Evolutionary conservation across 2,113 vertebrate genomes (phyloP), one percentile per base, ranked within the genome.

Genomic region (Okapia johnstoni): DNA sequence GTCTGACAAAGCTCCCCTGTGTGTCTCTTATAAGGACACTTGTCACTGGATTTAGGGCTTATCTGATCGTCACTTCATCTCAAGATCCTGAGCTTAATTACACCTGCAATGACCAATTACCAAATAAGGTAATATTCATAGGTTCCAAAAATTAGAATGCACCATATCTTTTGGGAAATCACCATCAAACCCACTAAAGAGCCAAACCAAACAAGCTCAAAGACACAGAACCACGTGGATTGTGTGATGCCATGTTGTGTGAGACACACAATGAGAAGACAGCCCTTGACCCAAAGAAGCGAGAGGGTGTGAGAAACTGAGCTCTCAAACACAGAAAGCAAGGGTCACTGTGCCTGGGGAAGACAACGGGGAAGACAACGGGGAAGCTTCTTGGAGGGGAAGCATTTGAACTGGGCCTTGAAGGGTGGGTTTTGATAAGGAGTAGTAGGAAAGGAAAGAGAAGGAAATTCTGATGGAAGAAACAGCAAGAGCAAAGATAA

Each of bases 191-290:
- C 55, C 60, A 36, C 43, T 58, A 58, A 9, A 61, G 70, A 96
- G 33, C 1, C 43, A 46, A 88, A 21, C 28, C 25, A 91, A 58
- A 94, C 54, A 63, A 89, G 93, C 16, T 52, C 48, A 58, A 57
- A 85, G 48, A 36, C 33, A 36, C 25, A 28, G 7, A 63, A 61
- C 2, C 30, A 17, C 25, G 1, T 26, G 61, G 6, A 40, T 13
- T 6, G 0, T 30, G 33, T 61, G 19, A n/a, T 11, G 4, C 11
- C 46, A 0, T 55, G 1, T 2, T 46, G 19, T 16, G 10, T 21
- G 21, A 36, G 19, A 85, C 36, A 15, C 21, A 16, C 40, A 48
- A 28, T 15, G 10, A n/a, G 7, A 85, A 7, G 40, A 15, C 9
- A 50, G 25, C 21, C 61, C 57, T 8, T 52, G 11, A 73, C 10